Evolutionary conservation across 2,797 vertebrate species (phyloP).

Genomic region (Alca torda): DNA sequence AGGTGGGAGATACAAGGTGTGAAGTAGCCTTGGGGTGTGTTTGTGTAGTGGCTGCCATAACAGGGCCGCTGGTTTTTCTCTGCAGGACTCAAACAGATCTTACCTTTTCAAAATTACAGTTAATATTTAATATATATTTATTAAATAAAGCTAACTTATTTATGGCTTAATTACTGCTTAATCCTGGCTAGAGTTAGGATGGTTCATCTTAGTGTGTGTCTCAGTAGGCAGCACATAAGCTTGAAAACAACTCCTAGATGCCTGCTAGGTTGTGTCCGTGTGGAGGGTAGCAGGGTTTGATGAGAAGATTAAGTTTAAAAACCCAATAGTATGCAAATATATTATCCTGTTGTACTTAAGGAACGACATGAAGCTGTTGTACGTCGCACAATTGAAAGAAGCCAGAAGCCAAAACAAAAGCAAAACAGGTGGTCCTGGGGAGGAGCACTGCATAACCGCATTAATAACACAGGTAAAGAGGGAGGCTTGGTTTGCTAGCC

Average conservation of each 20-base stretch:
- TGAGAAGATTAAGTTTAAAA: neutral
- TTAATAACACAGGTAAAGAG: slow-evolving; percentile 81
- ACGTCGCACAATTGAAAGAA: slow-evolving; percentile 87
- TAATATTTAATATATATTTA: neutral
- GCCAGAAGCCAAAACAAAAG: slow-evolving; percentile 87
- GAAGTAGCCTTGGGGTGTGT: neutral
- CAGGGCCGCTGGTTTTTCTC: neutral
- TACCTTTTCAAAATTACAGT: neutral
- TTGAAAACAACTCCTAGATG: neutral
- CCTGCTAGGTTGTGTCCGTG: neutral
- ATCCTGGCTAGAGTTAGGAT: neutral
- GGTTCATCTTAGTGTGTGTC: neutral
- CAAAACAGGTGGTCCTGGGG: slow-evolving; percentile 95
- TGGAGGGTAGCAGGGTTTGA: neutral
- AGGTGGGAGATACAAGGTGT: neutral
- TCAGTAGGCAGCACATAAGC: neutral
- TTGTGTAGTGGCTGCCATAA: neutral
- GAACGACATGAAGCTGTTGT: slow-evolving; percentile 93
- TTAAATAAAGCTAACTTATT: neutral
- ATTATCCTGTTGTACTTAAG: slow-evolving; percentile 71
- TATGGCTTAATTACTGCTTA: neutral
- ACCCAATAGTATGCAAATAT: neutral
- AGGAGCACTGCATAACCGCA: slow-evolving; percentile 78
- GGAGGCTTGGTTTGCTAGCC: neutral
- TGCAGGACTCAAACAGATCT: neutral